Percentiles rank a stretch among this genome's conserved stretches.
phyloP scores from a whole-genome alignment of 2,113 vertebrate genomes.

The Orcinus orca region DNA sequence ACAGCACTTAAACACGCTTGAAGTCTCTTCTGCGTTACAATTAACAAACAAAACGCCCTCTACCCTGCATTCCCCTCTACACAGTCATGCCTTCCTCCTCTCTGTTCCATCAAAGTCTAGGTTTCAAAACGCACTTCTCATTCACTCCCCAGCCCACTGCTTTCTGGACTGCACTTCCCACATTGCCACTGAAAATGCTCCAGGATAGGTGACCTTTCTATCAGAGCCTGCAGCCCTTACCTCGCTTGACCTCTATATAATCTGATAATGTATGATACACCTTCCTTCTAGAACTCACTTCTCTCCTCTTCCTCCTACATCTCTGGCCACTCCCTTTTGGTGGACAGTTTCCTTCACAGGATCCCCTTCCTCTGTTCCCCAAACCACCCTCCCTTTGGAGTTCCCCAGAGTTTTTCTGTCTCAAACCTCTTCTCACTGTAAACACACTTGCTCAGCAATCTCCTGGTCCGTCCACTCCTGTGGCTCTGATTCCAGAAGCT shows the following conservation, averaged over 20 bases:
- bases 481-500: not conserved
- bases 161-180: not conserved
- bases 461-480: not conserved
- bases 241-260: slow-evolving; percentile 32
- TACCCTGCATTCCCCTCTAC: not conserved
- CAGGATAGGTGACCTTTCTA: slow-evolving; percentile 19
- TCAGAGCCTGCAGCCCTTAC: not conserved
- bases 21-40: not conserved
- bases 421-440: slow-evolving; percentile 2
- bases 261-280: not conserved
- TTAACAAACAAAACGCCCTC: not conserved
- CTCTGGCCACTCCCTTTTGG: not conserved
- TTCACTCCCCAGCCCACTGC: not conserved
- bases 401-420: not conserved
- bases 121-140: slow-evolving; percentile 30
- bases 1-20: slow-evolving; percentile 4
- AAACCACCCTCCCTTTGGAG: not conserved
- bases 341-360: not conserved
- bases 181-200: not conserved
- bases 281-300: not conserved
- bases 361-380: not conserved
- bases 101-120: not conserved
- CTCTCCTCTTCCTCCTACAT: not conserved
- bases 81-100: not conserved
- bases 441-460: not conserved